A percentile compares a stretch with the other conserved stretches of the same genome.
These are phyloP conservation scores for Apotomis betuletana DNA, from an alignment of 2,888 invertebrate genomes.

Conservation along the genomic window DNA sequence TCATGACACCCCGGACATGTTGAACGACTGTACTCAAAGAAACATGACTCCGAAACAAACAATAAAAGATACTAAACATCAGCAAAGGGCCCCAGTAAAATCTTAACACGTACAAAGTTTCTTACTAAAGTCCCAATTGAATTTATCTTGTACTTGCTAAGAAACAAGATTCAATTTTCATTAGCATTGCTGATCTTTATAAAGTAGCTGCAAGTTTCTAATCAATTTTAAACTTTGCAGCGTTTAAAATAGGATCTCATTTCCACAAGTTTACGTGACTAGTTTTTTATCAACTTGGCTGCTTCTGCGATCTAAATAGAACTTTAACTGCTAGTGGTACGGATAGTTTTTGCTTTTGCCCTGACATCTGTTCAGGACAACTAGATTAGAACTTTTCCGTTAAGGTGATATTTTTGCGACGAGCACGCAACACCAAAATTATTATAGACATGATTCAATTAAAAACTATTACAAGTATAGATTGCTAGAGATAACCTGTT, in stretches of 20 bases:
- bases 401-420: neutral
- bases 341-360: neutral
- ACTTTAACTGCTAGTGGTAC: neutral
- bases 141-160: neutral
- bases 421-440: too few relatives aligned
- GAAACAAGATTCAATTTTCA: constrained; percentile 23
- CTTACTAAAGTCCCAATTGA: constrained; percentile 3
- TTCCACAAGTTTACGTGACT: constrained; percentile 33
- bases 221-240: constrained; percentile 37
- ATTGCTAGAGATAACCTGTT: too few relatives aligned
- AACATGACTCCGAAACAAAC: constrained; percentile 35
- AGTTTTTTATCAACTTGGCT: constrained; percentile 24
- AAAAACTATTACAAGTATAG: too few relatives aligned
- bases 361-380: neutral
- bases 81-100: constrained; percentile 30
- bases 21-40: constrained; percentile 18
- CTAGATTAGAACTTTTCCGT: constrained; percentile 2
- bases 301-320: neutral
- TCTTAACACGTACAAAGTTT: constrained; percentile 30
- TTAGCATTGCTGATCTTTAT: constrained; percentile 2
- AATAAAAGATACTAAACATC: constrained; percentile 37
- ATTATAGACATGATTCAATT: too few relatives aligned
- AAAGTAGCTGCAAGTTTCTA: constrained; percentile 23
- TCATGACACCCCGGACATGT: constrained; percentile 17
- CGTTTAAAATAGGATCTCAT: constrained; percentile 31